Evolutionary conservation across 2,888 invertebrate genomes (phyloP).

Genomic region (Drosophila multiciliata): DNA sequence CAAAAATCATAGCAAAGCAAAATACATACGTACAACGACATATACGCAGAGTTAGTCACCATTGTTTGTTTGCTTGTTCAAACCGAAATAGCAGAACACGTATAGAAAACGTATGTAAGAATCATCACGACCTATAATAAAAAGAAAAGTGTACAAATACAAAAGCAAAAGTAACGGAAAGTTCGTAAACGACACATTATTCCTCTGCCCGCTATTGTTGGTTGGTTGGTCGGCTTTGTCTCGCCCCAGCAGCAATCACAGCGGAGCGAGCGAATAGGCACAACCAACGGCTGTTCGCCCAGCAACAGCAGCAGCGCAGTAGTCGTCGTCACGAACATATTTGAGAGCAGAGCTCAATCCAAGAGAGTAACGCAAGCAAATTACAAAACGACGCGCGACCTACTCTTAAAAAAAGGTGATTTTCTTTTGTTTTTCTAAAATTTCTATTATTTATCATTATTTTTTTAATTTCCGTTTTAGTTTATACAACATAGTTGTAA

Average conservation of each 20-base stretch:
- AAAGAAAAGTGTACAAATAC: slow-evolving; percentile 44
- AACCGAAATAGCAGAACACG: slow-evolving; percentile 12
- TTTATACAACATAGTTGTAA: slow-evolving; percentile 50
- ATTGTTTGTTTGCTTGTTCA: slow-evolving; percentile 36
- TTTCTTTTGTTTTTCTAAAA: slow-evolving; percentile 67
- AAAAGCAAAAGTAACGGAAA: slow-evolving; percentile 60
- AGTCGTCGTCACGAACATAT: slow-evolving; percentile 32
- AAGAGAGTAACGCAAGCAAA: slow-evolving; percentile 52
- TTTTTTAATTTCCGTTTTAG: slow-evolving; percentile 52
- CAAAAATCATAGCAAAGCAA: slow-evolving; percentile 29
- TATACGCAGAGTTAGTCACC: slow-evolving; percentile 33
- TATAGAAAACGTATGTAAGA: slow-evolving; percentile 28
- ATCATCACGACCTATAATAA: slow-evolving; percentile 31
- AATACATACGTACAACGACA: slow-evolving; percentile 13
- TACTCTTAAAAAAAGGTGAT: slow-evolving; percentile 76
- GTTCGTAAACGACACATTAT: slow-evolving; percentile 48
- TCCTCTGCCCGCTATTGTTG: slow-evolving; percentile 45
- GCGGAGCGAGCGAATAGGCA: slow-evolving; percentile 51
- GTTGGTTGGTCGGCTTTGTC: slow-evolving; percentile 36
- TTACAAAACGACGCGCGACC: slow-evolving; percentile 70
- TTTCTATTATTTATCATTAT: slow-evolving; percentile 49
- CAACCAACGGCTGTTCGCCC: slow-evolving; percentile 37
- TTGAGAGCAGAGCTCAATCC: slow-evolving; percentile 38
- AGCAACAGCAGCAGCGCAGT: slow-evolving; percentile 14
- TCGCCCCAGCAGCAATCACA: slow-evolving; percentile 27